These are phyloP conservation scores for Muscicapa striata DNA, from an alignment of 2,797 vertebrate genomes.

Conservation along the genomic window DNA sequence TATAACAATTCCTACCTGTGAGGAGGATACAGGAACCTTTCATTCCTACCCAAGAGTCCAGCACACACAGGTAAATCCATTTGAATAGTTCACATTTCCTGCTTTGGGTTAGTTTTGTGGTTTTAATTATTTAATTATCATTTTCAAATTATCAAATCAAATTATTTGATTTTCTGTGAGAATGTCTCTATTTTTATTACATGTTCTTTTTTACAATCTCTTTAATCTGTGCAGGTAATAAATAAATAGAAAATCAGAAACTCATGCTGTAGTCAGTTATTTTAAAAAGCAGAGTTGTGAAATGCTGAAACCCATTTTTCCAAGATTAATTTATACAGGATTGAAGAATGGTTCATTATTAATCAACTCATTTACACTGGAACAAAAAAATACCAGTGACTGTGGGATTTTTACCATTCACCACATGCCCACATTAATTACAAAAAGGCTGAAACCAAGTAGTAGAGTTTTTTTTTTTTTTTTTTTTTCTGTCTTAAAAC, in stretches of 20 bases:
- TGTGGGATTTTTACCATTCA: not conserved
- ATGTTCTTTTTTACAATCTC: not conserved
- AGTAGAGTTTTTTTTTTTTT: accelerated
- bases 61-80: not conserved
- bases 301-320: not conserved
- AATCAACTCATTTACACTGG: not conserved
- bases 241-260: not conserved
- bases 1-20: not conserved
- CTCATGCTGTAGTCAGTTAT: not conserved
- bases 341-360: not conserved
- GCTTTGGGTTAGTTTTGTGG: not conserved
- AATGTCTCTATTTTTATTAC: not conserved
- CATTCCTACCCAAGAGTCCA: accelerated
- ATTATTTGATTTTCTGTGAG: not conserved
- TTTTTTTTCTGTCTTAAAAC: not conserved
- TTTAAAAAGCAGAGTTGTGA: not conserved
- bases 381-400: not conserved
- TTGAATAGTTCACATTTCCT: not conserved
- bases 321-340: not conserved
- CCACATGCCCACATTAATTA: not conserved
- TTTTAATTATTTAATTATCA: not conserved
- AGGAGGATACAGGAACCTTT: not conserved
- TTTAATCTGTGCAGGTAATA: not conserved
- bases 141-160: too few relatives aligned
- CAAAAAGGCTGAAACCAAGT: not conserved